Evolutionary conservation across 2,797 vertebrate genomes (phyloP).

Genomic region (Onychomys torridus): DNA sequence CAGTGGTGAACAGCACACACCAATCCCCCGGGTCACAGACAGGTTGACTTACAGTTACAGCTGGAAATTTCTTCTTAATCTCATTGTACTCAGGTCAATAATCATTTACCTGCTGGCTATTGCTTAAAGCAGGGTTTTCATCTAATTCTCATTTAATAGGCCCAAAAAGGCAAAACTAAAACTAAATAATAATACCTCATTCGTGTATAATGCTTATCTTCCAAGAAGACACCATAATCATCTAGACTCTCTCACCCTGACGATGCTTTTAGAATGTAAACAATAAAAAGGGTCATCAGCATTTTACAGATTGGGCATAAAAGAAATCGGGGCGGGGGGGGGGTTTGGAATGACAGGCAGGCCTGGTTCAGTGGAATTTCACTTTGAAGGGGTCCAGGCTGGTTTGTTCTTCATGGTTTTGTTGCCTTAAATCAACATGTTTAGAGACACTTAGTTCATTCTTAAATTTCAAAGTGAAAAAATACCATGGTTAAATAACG

Average conservation of each 20-base stretch:
- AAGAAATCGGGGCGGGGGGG: constrained; percentile 7
- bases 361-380: constrained; percentile 23
- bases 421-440: constrained; percentile 32
- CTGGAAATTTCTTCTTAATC: background rate
- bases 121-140: constrained; percentile 67
- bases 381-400: constrained; percentile 6
- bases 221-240: constrained; percentile 61
- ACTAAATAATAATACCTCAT: constrained; percentile 73
- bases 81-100: constrained; percentile 65
- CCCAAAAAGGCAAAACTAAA: constrained; percentile 71
- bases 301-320: constrained; percentile 60
- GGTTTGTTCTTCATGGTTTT: background rate
- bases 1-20: constrained; percentile 53
- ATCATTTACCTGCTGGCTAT: constrained; percentile 62
- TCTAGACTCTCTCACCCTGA: constrained; percentile 51
- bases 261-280: constrained; percentile 64
- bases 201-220: constrained; percentile 63
- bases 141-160: constrained; percentile 72
- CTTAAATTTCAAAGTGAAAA: constrained; percentile 65
- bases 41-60: constrained; percentile 58
- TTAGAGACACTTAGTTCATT: constrained; percentile 30
- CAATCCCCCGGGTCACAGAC: constrained; percentile 63
- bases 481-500: constrained; percentile 50
- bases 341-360: background rate
- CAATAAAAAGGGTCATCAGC: constrained; percentile 54